These are phyloP conservation scores for Mizuhopecten yessoensis DNA, from an alignment of 1,140 invertebrate species.

Conservation along the genomic window DNA sequence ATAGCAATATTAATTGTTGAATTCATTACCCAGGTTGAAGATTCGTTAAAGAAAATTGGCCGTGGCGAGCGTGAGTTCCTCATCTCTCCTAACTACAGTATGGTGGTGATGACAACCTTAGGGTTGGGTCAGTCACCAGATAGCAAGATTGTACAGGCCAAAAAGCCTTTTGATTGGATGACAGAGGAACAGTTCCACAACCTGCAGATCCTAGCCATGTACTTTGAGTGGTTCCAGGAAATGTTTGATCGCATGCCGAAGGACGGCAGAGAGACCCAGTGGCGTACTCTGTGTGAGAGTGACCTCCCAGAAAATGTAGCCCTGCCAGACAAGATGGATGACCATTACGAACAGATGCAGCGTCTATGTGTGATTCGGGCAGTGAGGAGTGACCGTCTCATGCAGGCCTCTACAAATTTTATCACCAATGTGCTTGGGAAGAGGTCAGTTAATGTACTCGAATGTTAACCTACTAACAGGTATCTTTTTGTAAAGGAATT, in stretches of 20 bases:
- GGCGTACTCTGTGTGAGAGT: constrained; percentile 82
- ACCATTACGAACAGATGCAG: constrained; percentile 79
- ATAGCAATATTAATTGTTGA: background rate
- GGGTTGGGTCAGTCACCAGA: constrained; percentile 70
- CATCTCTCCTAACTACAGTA: constrained; percentile 81
- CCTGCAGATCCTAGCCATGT: constrained; percentile 79
- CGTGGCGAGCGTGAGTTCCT: constrained; percentile 82
- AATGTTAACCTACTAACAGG: no score
- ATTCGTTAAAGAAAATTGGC: constrained; percentile 74
- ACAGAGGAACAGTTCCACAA: constrained; percentile 83
- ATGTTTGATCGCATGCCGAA: constrained; percentile 82
- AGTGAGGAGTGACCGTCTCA: constrained; percentile 80
- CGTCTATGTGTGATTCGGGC: constrained; percentile 80
- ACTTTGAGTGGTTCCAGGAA: constrained; percentile 79
- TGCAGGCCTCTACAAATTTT: constrained; percentile 80
- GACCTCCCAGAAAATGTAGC: constrained; percentile 79
- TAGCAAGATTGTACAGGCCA: constrained; percentile 76
- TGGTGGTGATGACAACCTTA: constrained; percentile 79
- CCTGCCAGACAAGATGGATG: constrained; percentile 82
- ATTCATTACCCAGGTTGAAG: constrained; percentile 77
- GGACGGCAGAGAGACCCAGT: constrained; percentile 83
- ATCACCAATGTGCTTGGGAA: constrained; percentile 80
- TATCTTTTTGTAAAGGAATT: no score
- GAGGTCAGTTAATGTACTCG: constrained; percentile 73
- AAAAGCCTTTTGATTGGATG: constrained; percentile 84